phyloP scores from a whole-genome alignment of 2,888 invertebrate genomes.

The Scrobipalpa costella region DNA sequence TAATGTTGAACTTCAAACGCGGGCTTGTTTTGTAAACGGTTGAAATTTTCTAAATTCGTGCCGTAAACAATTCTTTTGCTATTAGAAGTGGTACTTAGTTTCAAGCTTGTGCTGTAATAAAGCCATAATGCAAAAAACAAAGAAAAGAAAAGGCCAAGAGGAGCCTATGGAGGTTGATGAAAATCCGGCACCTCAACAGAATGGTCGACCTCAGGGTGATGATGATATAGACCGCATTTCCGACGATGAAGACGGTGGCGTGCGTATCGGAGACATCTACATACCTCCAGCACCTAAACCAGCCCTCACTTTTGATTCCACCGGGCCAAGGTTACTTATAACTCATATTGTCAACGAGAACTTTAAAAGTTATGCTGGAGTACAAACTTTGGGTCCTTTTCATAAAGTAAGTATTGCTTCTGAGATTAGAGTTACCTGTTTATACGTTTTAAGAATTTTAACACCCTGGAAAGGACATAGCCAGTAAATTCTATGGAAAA shows the following conservation, averaged over 20 bases:
- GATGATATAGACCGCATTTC: slow-evolving; percentile 69
- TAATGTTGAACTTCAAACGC: slow-evolving; percentile 6
- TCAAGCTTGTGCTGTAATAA: neutral
- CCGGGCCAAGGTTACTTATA: slow-evolving; percentile 93
- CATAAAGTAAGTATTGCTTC: slow-evolving; percentile 93
- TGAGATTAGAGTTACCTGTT: too few species aligned
- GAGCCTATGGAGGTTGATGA: slow-evolving; percentile 71
- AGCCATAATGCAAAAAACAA: slow-evolving; percentile 53
- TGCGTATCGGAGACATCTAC: slow-evolving; percentile 89
- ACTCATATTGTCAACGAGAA: slow-evolving; percentile 94
- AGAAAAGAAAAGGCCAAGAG: slow-evolving; percentile 52
- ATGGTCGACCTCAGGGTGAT: slow-evolving; percentile 38
- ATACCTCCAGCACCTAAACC: slow-evolving; percentile 90
- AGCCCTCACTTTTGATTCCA: slow-evolving; percentile 85
- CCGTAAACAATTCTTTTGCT: too few species aligned
- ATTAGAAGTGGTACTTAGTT: neutral
- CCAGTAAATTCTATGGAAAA: too few species aligned
- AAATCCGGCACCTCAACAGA: slow-evolving; percentile 35
- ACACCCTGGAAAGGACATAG: too few species aligned
- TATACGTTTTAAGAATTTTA: too few species aligned
- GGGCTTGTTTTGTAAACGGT: slow-evolving; percentile 18
- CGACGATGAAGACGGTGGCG: slow-evolving; percentile 85
- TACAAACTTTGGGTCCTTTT: slow-evolving; percentile 93
- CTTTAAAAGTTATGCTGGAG: slow-evolving; percentile 98
- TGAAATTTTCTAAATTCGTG: slow-evolving; percentile 3